A percentile compares a stretch with the other conserved stretches of the same genome.
Evolutionary conservation across 2,113 vertebrate species (phyloP).

Genomic region (Eulemur macaco): DNA sequence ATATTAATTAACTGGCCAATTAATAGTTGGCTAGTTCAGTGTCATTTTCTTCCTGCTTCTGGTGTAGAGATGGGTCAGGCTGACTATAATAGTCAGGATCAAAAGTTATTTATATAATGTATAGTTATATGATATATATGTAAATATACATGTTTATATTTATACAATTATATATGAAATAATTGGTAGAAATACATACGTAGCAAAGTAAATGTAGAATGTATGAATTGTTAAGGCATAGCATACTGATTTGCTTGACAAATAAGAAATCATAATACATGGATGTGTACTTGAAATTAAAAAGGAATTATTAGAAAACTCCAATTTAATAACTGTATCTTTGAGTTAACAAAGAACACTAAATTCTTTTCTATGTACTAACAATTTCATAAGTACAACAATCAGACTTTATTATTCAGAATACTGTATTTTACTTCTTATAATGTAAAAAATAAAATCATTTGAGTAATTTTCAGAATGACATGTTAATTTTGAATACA

Average conservation of each 20-base stretch:
- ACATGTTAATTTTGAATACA: conserved; percentile 13
- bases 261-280: not conserved
- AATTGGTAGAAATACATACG: not conserved
- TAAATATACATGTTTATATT: not conserved
- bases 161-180: not conserved
- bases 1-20: too few species aligned
- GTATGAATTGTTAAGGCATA: not conserved
- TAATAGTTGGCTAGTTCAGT: not conserved
- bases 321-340: not conserved
- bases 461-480: not conserved
- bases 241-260: not conserved
- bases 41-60: not conserved
- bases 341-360: not conserved
- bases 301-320: not conserved
- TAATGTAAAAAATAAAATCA: conserved; percentile 50
- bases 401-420: conserved; percentile 21
- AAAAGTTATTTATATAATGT: not conserved
- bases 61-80: not conserved
- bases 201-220: not conserved
- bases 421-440: conserved; percentile 31
- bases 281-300: not conserved
- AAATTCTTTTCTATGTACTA: not conserved
- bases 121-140: not conserved
- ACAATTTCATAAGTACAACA: not conserved
- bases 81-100: not conserved